Evolutionary conservation across 2,797 vertebrate genomes (phyloP), one percentile per base, ranked within the genome.

Genomic region (Enteromius thamalakanensis): DNA sequence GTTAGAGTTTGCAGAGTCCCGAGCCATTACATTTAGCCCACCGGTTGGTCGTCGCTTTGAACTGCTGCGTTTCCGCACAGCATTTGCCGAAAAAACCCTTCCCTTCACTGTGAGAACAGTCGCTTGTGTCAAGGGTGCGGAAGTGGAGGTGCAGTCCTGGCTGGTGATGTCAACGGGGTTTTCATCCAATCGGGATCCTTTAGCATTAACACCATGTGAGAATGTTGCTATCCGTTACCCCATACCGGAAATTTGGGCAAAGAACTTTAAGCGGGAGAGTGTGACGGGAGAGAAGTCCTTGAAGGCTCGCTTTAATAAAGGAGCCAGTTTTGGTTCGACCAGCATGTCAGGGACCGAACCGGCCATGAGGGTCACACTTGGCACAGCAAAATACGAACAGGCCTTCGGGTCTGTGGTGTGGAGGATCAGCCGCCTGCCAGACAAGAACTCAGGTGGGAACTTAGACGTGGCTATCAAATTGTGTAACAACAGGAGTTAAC

Each of bases 131-230:
- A 92, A 80, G 0, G 96, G 96, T 64, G 96, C 96, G 0, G 96
- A 96, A 89, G 95, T 97, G 86, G 95, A 96, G 82, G 89, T 97
- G 37, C 96, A 97, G 92, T 97, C 96, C 86, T 97, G 96, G 96
- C 90, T 97, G 77, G 90, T 96, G 87, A 96, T 97, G 96, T 96
- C 96, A 7, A 81, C 94, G 0, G 95, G 96, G 5, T 97, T 96
- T 90, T 96, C 95, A 11, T 95, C 96, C 45, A 97, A 96, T 89
- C 90, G 94, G 3, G 95, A 97, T 84, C 90, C 93, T 45, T 92
- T 97, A 80, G 94, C 92, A 51, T 91, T 95, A 89, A 94, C 96
- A 7, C 96, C 96, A 21, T 97, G 96, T 89, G 96, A 97, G 91
- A 96, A 96, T 0, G 94, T 97, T 78, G 95, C 94, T 91, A 91